phyloP scores from a whole-genome alignment of 2,797 vertebrate species.

The Hydrophis major region DNA sequence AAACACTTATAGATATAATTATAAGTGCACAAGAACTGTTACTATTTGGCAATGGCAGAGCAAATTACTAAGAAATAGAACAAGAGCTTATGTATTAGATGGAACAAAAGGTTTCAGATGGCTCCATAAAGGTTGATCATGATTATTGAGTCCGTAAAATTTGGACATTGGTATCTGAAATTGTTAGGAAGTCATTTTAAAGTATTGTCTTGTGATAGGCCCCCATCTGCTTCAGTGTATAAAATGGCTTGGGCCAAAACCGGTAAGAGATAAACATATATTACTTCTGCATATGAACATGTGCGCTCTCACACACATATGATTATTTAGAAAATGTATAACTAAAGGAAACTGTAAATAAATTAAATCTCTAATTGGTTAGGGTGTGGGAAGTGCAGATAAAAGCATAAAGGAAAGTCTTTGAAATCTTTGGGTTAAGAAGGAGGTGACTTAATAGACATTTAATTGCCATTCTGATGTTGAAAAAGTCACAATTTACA shows the following conservation, averaged over 20 bases:
- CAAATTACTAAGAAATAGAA: not conserved
- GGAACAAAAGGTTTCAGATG: not conserved
- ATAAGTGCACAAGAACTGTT: not conserved
- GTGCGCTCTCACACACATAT: not conserved
- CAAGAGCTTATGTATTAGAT: not conserved
- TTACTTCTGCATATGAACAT: not conserved
- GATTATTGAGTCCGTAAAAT: not conserved
- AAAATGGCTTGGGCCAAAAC: not conserved
- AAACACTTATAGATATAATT: not conserved
- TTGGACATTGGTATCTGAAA: not conserved
- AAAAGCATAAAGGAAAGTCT: not conserved
- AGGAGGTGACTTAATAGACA: not conserved
- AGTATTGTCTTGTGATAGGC: too few relatives aligned
- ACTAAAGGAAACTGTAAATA: not conserved
- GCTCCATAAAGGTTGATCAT: not conserved
- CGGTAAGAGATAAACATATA: not conserved
- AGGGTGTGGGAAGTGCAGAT: not conserved
- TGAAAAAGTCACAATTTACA: not conserved
- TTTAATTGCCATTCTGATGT: not conserved
- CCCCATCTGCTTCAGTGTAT: not conserved
- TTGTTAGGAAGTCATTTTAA: not conserved
- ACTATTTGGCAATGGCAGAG: not conserved
- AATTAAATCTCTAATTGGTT: not conserved
- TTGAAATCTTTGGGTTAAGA: not conserved
- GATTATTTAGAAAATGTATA: not conserved